Evolutionary conservation across 2,888 invertebrate genomes (phyloP).

Genomic region (Scaeva pyrastri): DNA sequence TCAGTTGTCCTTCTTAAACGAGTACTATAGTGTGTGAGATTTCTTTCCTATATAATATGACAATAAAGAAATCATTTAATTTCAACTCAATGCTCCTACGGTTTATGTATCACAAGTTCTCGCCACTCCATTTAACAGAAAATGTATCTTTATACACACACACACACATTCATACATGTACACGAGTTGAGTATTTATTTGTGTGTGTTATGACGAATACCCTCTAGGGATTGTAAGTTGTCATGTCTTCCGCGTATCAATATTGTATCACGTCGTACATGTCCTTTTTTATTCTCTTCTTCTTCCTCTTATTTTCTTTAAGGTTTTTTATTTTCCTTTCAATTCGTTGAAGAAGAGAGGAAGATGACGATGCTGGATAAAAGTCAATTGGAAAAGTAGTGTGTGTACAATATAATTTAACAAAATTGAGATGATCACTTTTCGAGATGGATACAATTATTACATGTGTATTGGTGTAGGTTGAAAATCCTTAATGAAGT

Average conservation of each 20-base stretch:
- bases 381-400: conserved; percentile 36
- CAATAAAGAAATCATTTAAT: conserved; percentile 41
- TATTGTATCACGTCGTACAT: conserved; percentile 42
- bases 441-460: neutral
- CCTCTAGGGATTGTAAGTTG: conserved; percentile 43
- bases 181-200: neutral
- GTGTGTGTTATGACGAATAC: neutral
- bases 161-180: too few relatives aligned
- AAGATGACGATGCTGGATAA: neutral
- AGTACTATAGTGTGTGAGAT: neutral
- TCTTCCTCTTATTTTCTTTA: neutral
- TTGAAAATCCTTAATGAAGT: neutral
- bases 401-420: conserved; percentile 8
- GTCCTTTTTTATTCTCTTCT: neutral
- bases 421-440: neutral
- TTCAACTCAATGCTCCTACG: conserved; percentile 17
- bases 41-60: neutral
- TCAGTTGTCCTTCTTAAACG: too few relatives aligned
- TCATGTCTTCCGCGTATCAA: conserved; percentile 49
- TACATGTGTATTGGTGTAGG: neutral
- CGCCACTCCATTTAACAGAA: conserved; percentile 8
- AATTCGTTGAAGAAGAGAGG: neutral
- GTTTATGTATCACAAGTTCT: conserved; percentile 3
- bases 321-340: neutral
- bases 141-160: neutral